Percentiles rank a stretch among this genome's conserved stretches.
These are phyloP conservation scores for Arctopsyche grandis DNA, from an alignment of 1,140 invertebrate species.

Conservation along the genomic window DNA sequence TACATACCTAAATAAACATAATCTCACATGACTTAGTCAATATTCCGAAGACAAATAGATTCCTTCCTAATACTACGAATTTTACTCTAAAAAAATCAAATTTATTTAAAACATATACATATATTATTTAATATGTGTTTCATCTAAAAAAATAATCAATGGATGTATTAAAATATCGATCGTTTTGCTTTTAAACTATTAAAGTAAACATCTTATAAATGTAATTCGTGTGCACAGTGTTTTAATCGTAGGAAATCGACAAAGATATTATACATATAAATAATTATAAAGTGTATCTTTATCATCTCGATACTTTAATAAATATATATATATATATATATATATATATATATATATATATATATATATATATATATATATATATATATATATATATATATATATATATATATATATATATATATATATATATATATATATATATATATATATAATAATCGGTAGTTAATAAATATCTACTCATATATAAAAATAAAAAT, in stretches of 20 bases:
- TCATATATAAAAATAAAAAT: not conserved
- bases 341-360: too few relatives aligned
- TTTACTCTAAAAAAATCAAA: not conserved
- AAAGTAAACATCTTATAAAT: not conserved
- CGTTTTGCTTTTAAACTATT: not conserved
- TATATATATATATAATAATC: too few relatives aligned
- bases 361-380: too few relatives aligned
- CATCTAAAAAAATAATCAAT: too few relatives aligned
- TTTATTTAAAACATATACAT: not conserved
- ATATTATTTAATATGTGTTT: too few relatives aligned
- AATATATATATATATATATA: too few relatives aligned
- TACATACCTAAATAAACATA: not conserved
- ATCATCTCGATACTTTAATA: too few relatives aligned
- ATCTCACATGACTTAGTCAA: not conserved
- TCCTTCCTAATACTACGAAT: constrained; percentile 16
- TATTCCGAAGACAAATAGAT: constrained; percentile 4
- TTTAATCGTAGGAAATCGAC: constrained; percentile 5
- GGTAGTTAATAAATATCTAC: too few relatives aligned
- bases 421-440: too few relatives aligned
- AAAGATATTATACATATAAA: not conserved
- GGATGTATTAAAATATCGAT: too few relatives aligned
- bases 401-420: too few relatives aligned
- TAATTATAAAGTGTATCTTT: constrained; percentile 5
- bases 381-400: too few relatives aligned
- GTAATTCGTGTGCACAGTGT: constrained; percentile 25